Evolutionary conservation across 2,797 vertebrate species (phyloP).

Genomic region (Pangasius mekongensis): DNA sequence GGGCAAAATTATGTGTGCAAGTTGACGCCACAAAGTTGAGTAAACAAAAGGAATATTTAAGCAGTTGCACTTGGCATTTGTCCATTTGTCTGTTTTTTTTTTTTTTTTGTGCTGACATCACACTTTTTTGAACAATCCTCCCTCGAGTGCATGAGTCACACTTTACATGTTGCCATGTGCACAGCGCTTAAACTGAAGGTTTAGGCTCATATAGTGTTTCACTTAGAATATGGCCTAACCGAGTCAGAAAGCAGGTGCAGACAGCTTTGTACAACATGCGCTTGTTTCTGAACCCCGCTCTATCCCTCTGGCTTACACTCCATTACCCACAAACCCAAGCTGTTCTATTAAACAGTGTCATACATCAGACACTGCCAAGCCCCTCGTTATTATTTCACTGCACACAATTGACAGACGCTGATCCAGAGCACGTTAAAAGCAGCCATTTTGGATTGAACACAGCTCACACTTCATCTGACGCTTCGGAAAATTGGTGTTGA

Average conservation of each 20-base stretch:
- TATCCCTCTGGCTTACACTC: conserved; percentile 36
- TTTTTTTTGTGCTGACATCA: background rate
- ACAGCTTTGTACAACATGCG: background rate
- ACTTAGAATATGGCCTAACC: background rate
- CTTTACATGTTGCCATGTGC: background rate
- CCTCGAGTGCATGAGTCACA: background rate
- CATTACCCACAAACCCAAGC: conserved; percentile 65
- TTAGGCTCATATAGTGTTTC: background rate
- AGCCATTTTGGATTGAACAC: conserved; percentile 48
- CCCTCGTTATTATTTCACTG: conserved; percentile 63
- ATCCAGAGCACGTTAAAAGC: conserved; percentile 49
- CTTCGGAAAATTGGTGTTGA: conserved; percentile 70
- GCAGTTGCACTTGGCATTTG: background rate
- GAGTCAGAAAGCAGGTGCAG: no score
- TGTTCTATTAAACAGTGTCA: conserved; percentile 56
- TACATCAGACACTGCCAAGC: conserved; percentile 49
- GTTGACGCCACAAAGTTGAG: background rate
- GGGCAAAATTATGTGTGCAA: background rate
- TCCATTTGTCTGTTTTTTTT: background rate
- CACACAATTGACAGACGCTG: conserved; percentile 62
- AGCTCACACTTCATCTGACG: conserved; percentile 60
- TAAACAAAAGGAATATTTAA: background rate
- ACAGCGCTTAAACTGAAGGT: background rate
- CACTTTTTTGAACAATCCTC: background rate
- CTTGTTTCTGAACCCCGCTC: background rate